phyloP scores from a whole-genome alignment of 2,113 vertebrate species.

The Emydocephalus ijimae region DNA sequence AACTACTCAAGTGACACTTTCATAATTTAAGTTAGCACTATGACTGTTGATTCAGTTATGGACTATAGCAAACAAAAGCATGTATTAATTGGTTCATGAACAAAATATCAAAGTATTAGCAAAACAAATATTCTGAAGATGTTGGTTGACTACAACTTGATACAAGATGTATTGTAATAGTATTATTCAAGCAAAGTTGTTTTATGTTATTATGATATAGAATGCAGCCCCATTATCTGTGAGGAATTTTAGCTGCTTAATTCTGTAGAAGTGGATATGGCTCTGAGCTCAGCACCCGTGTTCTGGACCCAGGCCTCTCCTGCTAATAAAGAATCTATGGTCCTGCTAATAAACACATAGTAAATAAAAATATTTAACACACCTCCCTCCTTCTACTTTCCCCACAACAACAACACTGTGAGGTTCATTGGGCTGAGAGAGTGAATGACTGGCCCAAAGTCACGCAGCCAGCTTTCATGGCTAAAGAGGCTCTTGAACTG shows the following conservation, averaged over 20 bases:
- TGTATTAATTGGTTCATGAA: constrained; percentile 67
- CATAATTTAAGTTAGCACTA: constrained; percentile 16
- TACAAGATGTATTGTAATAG: constrained; percentile 34
- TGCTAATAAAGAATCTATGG: not conserved
- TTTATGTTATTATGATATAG: not conserved
- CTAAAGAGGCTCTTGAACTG: not conserved
- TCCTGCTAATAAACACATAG: not conserved
- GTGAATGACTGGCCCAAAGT: not conserved
- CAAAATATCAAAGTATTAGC: constrained; percentile 62
- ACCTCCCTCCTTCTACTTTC: not conserved
- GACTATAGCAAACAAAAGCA: constrained; percentile 47
- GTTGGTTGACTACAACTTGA: constrained; percentile 32
- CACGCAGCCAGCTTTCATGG: not conserved
- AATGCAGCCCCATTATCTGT: not conserved
- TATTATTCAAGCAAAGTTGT: constrained; percentile 34
- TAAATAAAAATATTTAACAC: not conserved
- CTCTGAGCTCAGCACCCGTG: not conserved
- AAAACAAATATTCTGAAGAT: constrained; percentile 48
- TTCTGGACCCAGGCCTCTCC: not conserved
- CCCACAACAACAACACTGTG: not conserved
- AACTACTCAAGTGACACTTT: constrained; percentile 34
- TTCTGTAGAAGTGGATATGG: not conserved
- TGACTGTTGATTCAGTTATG: constrained; percentile 56
- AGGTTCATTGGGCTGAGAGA: not conserved
- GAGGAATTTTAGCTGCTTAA: not conserved